Percentiles rank a stretch among this genome's conserved stretches.
These are phyloP conservation scores for Chanos chanos DNA, from an alignment of 2,797 vertebrate species.

Conservation along the genomic window DNA sequence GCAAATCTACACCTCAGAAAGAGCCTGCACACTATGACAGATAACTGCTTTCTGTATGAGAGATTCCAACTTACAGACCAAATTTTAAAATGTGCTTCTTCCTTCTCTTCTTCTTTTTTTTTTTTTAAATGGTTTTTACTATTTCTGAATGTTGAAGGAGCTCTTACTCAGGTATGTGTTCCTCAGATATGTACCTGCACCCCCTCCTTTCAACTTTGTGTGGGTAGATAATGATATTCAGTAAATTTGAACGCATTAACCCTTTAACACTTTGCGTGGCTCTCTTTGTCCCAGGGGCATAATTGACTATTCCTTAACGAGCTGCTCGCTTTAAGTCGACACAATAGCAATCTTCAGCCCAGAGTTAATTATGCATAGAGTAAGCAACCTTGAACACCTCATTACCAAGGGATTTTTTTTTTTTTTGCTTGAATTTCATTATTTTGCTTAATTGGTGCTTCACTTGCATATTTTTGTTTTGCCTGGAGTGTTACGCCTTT, in stretches of 20 bases:
- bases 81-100: not conserved
- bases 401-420: conserved; percentile 29
- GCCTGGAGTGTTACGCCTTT: conserved; percentile 19
- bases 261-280: conserved; percentile 1
- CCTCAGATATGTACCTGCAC: too few species aligned
- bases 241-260: conserved; percentile 37
- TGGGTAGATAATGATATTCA: conserved; percentile 8
- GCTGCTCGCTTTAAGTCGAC: conserved; percentile 32
- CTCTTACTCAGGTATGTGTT: too few species aligned
- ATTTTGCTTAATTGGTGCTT: conserved; percentile 36
- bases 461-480: conserved; percentile 11
- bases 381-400: conserved; percentile 41
- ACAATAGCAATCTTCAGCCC: conserved; percentile 36
- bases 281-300: conserved; percentile 17
- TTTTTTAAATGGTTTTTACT: too few species aligned
- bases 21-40: too few species aligned
- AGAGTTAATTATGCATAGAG: conserved; percentile 39
- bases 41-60: too few species aligned
- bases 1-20: too few species aligned
- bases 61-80: too few species aligned
- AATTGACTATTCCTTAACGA: conserved; percentile 42
- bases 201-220: too few species aligned
- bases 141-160: too few species aligned
- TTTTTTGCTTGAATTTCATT: conserved; percentile 37
- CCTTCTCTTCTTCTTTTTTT: too few species aligned